Evolutionary conservation across 2,888 invertebrate species (phyloP), one percentile per base, ranked within the genome.

Genomic region (Cantharis lateralis): DNA sequence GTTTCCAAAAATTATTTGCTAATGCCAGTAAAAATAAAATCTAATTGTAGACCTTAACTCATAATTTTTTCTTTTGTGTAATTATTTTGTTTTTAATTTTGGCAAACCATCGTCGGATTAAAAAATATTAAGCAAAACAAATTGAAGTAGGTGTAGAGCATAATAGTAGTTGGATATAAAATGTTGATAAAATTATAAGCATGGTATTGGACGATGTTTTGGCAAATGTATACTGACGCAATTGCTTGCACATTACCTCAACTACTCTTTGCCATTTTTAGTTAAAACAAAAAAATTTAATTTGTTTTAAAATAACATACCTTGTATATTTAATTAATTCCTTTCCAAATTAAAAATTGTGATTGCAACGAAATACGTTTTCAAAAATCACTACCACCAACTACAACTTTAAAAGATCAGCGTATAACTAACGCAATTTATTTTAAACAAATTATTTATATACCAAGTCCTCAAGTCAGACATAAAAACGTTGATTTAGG

Each of bases 361-460:
- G 7, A n/a, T 48, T 48, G 48, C 9, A 48, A n/a, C 48, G 3
- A 62, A 70, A 24, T 62, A 64, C 70, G 70, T 26, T 61, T 26
- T 15, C 1, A 13, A 26, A 74, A 62, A 70, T 24, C 70, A 69
- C 74, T 66, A 64, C 20, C n/a, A 72, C 48, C 76, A 70, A 72
- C 69, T 72, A 70, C 28, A 69, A 76, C 72, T 71, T 77, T 71
- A 28, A 66, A 71, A 68, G 74, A 61, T 70, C 68, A 74, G 18
- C 74, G 32, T 68, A 75, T 75, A 74, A 75, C 75, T 75, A 71
- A 63, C 62, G 62, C 26, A 64, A 64, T 75, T 78, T 78, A 78
- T 78, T 78, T 78, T 78, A 15, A 66, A 70, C 66, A 72, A 62
- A 72, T 75, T 78, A 78, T 78, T 78, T 78, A 78, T 78, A 78